Conservation (phyloP, 2,888 invertebrate species). For the Falcaria lacertinaria region DNA sequence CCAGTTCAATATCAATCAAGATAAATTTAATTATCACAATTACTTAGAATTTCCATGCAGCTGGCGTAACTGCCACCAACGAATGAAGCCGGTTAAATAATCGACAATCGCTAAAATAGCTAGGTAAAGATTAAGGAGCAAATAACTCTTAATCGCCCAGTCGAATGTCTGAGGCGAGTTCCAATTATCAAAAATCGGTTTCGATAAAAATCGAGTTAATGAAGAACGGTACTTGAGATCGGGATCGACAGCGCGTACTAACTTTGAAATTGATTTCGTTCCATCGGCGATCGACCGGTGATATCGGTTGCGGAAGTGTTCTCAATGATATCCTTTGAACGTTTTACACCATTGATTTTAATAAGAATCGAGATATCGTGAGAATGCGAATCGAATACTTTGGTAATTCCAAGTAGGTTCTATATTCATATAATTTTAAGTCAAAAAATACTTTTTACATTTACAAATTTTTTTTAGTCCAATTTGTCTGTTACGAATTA, state of each 20-base stretch:
- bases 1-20: too few relatives aligned
- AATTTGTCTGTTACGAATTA: too few relatives aligned
- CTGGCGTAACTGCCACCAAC: background rate
- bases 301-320: conserved; percentile 63
- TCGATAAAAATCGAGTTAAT: conserved; percentile 75
- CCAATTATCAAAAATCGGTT: conserved; percentile 71
- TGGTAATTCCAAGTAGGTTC: too few relatives aligned
- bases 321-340: conserved; percentile 21
- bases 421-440: background rate
- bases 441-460: too few relatives aligned
- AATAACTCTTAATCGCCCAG: conserved; percentile 61
- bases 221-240: conserved; percentile 70
- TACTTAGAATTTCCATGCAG: background rate
- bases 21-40: conserved; percentile 16
- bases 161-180: conserved; percentile 60
- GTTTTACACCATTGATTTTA: conserved; percentile 9
- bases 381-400: background rate
- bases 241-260: conserved; percentile 46
- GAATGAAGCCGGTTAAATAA: background rate
- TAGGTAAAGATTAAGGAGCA: conserved; percentile 34
- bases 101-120: conserved; percentile 24
- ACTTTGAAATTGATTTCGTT: conserved; percentile 73
- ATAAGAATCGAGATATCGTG: background rate
- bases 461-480: too few relatives aligned
- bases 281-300: conserved; percentile 57